Conservation (phyloP, 2,797 vertebrate species). For the Nyctibius grandis region DNA sequence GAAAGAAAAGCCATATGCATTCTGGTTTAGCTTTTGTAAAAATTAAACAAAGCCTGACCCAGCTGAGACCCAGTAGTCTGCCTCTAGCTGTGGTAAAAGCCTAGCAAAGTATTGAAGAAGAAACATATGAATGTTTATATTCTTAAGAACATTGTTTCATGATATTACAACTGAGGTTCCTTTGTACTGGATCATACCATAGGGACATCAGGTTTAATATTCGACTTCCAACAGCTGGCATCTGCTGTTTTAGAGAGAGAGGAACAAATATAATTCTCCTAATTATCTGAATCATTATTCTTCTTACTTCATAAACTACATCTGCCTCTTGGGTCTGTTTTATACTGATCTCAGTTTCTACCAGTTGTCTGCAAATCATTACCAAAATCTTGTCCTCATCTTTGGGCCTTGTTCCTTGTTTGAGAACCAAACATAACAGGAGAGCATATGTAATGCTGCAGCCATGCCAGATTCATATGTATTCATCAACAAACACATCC, state of each 20-base stretch:
- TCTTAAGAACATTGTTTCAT: constrained; percentile 24
- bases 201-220: constrained; percentile 39
- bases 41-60: neutral
- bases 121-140: neutral
- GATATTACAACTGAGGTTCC: constrained; percentile 15
- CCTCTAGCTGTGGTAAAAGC: neutral
- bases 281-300: constrained; percentile 48
- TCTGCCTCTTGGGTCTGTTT: constrained; percentile 12
- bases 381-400: neutral
- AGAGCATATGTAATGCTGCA: neutral
- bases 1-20: neutral
- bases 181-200: constrained; percentile 21
- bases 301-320: constrained; percentile 21
- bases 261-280: constrained; percentile 37
- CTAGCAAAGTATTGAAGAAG: neutral
- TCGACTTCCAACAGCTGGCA: constrained; percentile 28
- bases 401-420: neutral
- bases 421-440: neutral
- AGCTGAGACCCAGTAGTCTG: neutral
- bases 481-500: neutral
- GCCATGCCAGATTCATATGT: neutral
- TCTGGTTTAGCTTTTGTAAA: neutral
- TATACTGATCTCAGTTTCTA: neutral
- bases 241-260: constrained; percentile 33
- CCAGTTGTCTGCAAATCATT: neutral